Evolutionary conservation across 2,797 vertebrate genomes (phyloP), one percentile per base, ranked within the genome.

Genomic region (Myotis planiceps): DNA sequence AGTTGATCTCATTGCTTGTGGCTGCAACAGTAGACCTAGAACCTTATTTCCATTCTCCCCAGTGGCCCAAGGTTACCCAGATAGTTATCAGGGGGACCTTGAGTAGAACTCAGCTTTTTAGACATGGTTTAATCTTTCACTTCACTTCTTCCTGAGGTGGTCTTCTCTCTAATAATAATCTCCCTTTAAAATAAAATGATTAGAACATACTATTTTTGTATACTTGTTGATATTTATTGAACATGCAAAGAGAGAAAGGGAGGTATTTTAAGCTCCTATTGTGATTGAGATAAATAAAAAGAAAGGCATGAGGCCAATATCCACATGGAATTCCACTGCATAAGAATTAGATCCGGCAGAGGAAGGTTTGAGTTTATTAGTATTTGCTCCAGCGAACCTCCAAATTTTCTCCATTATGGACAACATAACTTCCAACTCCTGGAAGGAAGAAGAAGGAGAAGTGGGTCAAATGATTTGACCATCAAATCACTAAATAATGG

Each of bases 351-450:
- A 25, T 39, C 19, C 3, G 19, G 23, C 37, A 25, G 25, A 80
- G 15, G 29, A 80, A 75, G 10, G 21, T 65, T 60, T 85, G 27
- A 37, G 18, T 71, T 76, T 66, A 13, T 94, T 90, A 97, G 29
- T 96, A 97, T 53, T 12, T 89, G 34, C 90, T 95, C 94, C 93
- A 97, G 1, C 27, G 71, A 85, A 96, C 71, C 76, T 92, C 66
- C 88, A 97, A 39, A 25, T 75, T 25, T 7, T 97, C 97, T 27
- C 92, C 92, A 2, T 94, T 2, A 2, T 94, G 94, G 10, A 97
- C 95, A 34, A 97, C n/a, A 5, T 97, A 97, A n/a, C 32, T 94
- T 32, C 86, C 94, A 85, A 9, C 90, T 80, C 96, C 97, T 97
- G 69, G 29, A 82, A 92, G 66, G 34, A 71, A 79, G 60, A 81